These are phyloP conservation scores for Diachasmimorpha longicaudata DNA, from an alignment of 1,140 invertebrate species.

Conservation along the genomic window DNA sequence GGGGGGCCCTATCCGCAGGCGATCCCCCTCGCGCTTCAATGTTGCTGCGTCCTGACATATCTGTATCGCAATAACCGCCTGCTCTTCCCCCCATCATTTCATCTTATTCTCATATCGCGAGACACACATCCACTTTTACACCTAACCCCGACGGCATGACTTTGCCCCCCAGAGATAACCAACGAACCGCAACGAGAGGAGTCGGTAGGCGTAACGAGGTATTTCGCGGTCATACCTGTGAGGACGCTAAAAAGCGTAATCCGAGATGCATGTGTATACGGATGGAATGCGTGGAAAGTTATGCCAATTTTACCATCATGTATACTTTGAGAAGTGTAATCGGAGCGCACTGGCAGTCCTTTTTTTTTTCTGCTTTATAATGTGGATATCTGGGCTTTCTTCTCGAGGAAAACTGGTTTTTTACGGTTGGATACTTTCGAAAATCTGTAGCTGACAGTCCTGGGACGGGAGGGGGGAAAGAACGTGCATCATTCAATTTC, in stretches of 20 bases:
- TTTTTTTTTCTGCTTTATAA: background rate
- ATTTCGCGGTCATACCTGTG: slow-evolving; percentile 22
- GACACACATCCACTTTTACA: slow-evolving; percentile 5
- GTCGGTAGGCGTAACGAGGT: slow-evolving; percentile 26
- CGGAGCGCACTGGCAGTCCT: background rate
- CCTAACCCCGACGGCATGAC: slow-evolving; percentile 1
- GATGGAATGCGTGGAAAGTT: slow-evolving; percentile 15
- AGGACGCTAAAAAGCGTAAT: slow-evolving; percentile 21
- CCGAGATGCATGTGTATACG: slow-evolving; percentile 2
- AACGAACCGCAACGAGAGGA: slow-evolving; percentile 4
- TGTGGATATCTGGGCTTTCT: background rate
- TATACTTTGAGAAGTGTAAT: slow-evolving; percentile 14
- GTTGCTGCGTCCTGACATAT: background rate
- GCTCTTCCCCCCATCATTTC: slow-evolving; percentile 8
- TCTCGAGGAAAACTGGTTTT: background rate
- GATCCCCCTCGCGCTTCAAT: background rate
- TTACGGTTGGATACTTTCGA: background rate
- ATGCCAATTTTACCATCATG: slow-evolving; percentile 2
- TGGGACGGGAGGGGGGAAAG: background rate
- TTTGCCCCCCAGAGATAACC: background rate
- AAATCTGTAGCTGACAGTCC: background rate
- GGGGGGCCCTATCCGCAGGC: background rate
- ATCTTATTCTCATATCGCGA: slow-evolving; percentile 20
- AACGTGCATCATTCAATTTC: background rate
- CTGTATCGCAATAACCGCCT: background rate